Percentiles rank a stretch among this genome's conserved stretches.
These are phyloP conservation scores for Sula dactylatra DNA, from an alignment of 2,113 vertebrate species.

Conservation along the genomic window DNA sequence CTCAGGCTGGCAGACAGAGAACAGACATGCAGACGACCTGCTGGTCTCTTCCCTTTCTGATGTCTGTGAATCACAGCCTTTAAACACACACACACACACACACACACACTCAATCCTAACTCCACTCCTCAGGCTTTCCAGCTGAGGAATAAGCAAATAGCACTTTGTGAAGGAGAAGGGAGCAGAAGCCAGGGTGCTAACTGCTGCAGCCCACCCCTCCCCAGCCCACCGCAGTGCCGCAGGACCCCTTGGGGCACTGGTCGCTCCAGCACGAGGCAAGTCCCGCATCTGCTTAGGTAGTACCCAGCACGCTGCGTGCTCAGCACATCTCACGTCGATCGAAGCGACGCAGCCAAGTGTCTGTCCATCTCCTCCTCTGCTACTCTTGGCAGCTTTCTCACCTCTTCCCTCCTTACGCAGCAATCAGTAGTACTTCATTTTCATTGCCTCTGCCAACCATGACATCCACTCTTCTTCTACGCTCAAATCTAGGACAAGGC, in stretches of 20 bases:
- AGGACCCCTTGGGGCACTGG: no score
- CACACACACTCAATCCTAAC: background rate
- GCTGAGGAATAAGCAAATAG: background rate
- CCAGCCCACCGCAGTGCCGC: background rate
- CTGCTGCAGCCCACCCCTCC: background rate
- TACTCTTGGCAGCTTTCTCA: background rate
- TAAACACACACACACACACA: background rate
- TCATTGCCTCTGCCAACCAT: background rate
- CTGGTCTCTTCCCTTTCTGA: background rate
- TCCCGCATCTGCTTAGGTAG: fast-evolving
- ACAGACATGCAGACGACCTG: fast-evolving
- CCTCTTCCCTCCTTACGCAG: background rate
- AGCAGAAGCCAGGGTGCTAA: background rate
- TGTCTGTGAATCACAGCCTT: background rate
- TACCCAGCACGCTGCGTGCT: fast-evolving
- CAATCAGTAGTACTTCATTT: background rate
- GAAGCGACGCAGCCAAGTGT: background rate
- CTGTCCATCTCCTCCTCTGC: background rate
- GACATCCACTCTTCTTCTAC: background rate
- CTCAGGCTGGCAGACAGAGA: background rate
- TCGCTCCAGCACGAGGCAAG: fast-evolving
- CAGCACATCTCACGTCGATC: background rate
- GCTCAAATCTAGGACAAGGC: background rate
- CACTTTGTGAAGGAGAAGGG: background rate
- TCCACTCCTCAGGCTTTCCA: background rate